phyloP scores from a whole-genome alignment of 1,140 invertebrate species.

The Heliconius hermathena region DNA sequence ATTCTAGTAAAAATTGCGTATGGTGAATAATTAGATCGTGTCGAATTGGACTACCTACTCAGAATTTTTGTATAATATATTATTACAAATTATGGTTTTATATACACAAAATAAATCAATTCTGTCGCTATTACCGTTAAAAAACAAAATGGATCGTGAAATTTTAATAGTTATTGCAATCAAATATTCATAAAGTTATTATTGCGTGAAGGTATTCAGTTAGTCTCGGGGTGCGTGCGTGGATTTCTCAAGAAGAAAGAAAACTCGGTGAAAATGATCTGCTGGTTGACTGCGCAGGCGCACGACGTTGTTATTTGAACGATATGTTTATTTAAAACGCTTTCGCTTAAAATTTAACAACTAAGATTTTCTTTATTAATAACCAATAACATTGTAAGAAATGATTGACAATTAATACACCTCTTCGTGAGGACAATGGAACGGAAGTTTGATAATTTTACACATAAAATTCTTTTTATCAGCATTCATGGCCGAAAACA shows the following conservation, averaged over 20 bases:
- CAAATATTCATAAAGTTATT: conserved; percentile 59
- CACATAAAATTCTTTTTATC: conserved; percentile 38
- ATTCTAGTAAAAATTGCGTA: conserved; percentile 23
- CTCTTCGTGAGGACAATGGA: conserved; percentile 46
- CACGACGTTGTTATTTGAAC: conserved; percentile 25
- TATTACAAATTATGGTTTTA: not conserved
- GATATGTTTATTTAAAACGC: conserved; percentile 26
- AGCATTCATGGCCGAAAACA: conserved; percentile 44
- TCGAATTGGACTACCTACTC: not conserved
- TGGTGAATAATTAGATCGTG: conserved; percentile 26
- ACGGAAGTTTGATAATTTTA: conserved; percentile 51
- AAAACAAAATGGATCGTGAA: conserved; percentile 40
- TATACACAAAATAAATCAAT: not conserved
- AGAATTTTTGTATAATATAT: not conserved
- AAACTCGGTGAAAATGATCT: conserved; percentile 73
- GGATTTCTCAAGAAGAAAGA: conserved; percentile 73
- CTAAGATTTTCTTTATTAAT: not conserved
- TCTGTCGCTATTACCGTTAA: conserved; percentile 23
- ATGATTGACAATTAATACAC: conserved; percentile 42
- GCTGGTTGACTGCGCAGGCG: conserved; percentile 59
- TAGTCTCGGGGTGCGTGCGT: conserved; percentile 61
- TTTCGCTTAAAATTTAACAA: not conserved
- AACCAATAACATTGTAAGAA: not conserved
- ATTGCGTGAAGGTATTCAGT: conserved; percentile 76
- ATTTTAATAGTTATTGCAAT: conserved; percentile 35